Evolutionary conservation across 2,113 vertebrate genomes (phyloP).

Genomic region (Melozone crissalis): DNA sequence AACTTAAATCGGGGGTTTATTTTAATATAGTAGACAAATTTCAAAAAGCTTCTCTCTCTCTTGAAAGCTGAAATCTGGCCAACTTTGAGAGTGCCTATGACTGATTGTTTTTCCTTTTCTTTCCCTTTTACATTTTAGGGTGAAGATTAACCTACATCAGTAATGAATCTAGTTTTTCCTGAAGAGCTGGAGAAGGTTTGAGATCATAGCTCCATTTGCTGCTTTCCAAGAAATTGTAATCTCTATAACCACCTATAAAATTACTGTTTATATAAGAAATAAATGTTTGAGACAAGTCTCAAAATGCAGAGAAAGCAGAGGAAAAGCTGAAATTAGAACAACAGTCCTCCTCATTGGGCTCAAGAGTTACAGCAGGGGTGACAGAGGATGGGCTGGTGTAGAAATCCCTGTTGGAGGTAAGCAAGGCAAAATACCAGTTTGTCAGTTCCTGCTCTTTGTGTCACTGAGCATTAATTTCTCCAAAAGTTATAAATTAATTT

Average conservation of each 20-base stretch:
- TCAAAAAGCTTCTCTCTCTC: background rate
- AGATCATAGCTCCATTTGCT: background rate
- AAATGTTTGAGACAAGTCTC: background rate
- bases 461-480: background rate
- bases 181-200: background rate
- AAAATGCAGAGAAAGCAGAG: background rate
- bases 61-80: background rate
- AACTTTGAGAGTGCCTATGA: background rate
- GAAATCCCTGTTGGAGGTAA: background rate
- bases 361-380: background rate
- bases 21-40: background rate
- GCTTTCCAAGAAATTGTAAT: constrained; percentile 5
- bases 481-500: background rate
- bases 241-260: background rate
- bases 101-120: background rate
- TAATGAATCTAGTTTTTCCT: background rate
- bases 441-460: background rate
- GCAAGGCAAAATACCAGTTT: background rate
- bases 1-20: background rate
- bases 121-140: constrained; percentile 1
- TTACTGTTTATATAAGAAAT: background rate
- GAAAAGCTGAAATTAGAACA: background rate
- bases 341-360: background rate
- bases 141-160: constrained; percentile 33
- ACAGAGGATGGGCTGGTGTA: background rate